A percentile compares a stretch with the other conserved stretches of the same genome.
phyloP scores from a whole-genome alignment of 2,113 vertebrate species.

The Acrocephalus arundinaceus region DNA sequence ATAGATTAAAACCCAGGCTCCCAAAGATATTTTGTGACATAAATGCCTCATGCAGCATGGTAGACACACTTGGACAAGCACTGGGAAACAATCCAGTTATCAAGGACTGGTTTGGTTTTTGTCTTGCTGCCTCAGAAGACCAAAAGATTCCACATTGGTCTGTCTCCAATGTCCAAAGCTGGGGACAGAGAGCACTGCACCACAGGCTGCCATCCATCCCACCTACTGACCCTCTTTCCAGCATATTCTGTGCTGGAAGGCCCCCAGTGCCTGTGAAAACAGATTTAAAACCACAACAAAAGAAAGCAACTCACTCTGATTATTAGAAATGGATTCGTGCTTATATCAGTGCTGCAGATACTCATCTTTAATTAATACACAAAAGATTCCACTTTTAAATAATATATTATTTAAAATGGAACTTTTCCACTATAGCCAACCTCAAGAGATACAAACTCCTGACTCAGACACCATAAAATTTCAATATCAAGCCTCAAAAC shows the following conservation, averaged over 20 bases:
- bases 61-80: not conserved
- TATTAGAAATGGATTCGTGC: not conserved
- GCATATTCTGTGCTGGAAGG: not conserved
- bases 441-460: not conserved
- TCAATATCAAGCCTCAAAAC: not conserved
- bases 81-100: not conserved
- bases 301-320: not conserved
- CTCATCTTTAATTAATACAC: slow-evolving; percentile 47
- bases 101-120: not conserved
- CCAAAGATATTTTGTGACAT: not conserved
- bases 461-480: not conserved
- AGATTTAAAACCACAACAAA: not conserved
- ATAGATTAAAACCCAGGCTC: not conserved
- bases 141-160: not conserved
- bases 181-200: not conserved
- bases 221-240: not conserved
- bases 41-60: fast-evolving
- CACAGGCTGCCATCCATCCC: not conserved
- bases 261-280: not conserved
- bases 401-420: slow-evolving; percentile 43
- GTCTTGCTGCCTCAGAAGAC: not conserved
- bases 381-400: slow-evolving; percentile 32
- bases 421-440: not conserved
- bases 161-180: not conserved
- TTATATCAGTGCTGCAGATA: not conserved